Conservation (phyloP, 1,140 invertebrate species). For the Neodiprion virginianus region DNA sequence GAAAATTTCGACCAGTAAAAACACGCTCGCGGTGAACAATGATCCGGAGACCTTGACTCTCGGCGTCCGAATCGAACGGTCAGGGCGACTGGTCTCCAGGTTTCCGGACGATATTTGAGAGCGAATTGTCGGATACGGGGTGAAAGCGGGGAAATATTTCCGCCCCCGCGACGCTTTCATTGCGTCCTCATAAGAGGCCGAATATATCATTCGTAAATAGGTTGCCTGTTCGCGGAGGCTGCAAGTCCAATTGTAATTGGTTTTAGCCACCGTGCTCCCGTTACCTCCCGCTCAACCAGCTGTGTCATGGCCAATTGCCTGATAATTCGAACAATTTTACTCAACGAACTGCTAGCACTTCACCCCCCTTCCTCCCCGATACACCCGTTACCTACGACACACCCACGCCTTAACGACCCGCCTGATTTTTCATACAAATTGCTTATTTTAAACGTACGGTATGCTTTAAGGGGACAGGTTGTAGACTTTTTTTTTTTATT, state of each 20-base stretch:
- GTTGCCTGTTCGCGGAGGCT: conserved; percentile 17
- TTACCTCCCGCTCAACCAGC: conserved; percentile 8
- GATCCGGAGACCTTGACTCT: no score
- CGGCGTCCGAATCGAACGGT: background rate
- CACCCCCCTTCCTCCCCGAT: conserved; percentile 6
- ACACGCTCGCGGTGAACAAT: no score
- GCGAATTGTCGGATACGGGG: background rate
- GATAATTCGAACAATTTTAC: conserved; percentile 15
- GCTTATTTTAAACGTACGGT: no score
- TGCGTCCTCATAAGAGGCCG: conserved; percentile 22
- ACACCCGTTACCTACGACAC: no score
- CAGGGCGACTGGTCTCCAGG: background rate
- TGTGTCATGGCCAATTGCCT: conserved; percentile 3
- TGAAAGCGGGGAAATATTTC: background rate
- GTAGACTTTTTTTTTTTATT: no score
- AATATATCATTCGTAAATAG: conserved; percentile 39
- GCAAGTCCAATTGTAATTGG: conserved; percentile 34
- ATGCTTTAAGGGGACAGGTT: no score
- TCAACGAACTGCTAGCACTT: background rate
- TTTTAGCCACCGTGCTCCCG: conserved; percentile 21
- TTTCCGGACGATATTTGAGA: no score
- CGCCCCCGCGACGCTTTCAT: conserved; percentile 4
- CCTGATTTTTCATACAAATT: conserved; percentile 14
- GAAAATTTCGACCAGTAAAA: no score
- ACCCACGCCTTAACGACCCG: no score